phyloP scores from a whole-genome alignment of 1,140 invertebrate genomes.

The Brachionus angularis region DNA sequence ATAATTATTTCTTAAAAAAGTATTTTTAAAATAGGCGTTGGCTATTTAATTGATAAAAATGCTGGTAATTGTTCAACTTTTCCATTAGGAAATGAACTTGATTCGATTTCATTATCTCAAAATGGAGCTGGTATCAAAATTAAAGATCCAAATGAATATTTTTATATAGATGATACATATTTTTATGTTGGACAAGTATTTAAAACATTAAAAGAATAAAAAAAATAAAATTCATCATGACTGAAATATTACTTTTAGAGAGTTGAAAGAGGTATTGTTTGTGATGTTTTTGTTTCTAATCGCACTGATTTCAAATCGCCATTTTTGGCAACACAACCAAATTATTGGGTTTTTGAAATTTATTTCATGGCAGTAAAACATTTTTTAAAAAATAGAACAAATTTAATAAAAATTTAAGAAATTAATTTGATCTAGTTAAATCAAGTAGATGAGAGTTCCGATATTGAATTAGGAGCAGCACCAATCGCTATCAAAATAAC shows the following conservation, averaged over 20 bases:
- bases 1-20: background rate
- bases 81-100: background rate
- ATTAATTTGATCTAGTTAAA: background rate
- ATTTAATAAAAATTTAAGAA: background rate
- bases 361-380: constrained; percentile 29
- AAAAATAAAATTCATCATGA: background rate
- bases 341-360: constrained; percentile 39
- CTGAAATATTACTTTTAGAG: background rate
- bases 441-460: constrained; percentile 18
- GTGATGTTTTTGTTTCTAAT: constrained; percentile 43
- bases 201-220: background rate
- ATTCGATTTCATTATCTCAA: background rate
- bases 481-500: constrained; percentile 37
- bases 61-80: constrained; percentile 12
- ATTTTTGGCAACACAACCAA: background rate
- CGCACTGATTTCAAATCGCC: constrained; percentile 21
- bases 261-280: constrained; percentile 19
- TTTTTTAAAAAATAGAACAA: background rate
- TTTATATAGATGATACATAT: constrained; percentile 25
- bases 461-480: background rate
- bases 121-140: background rate
- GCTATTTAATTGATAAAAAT: constrained; percentile 31
- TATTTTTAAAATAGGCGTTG: background rate
- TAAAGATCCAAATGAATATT: constrained; percentile 33
- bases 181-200: constrained; percentile 40